phyloP scores from a whole-genome alignment of 2,113 vertebrate species.

The Macquaria australasica region DNA sequence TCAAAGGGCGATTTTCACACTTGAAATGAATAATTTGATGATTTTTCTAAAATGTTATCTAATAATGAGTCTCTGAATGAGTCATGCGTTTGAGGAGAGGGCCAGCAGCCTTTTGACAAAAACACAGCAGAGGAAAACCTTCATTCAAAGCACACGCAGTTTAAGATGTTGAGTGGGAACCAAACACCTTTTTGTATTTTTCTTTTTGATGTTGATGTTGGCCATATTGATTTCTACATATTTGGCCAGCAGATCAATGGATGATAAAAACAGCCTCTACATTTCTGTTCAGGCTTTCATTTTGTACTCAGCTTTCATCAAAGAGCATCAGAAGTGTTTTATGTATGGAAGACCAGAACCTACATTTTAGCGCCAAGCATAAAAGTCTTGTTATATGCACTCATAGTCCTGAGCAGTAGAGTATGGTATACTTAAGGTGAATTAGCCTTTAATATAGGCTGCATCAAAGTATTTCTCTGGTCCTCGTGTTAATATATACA shows the following conservation, averaged over 20 bases:
- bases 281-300: conserved; percentile 6
- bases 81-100: conserved; percentile 1
- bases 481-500: conserved; percentile 17
- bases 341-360: conserved; percentile 9
- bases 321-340: conserved; percentile 27
- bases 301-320: conserved; percentile 33
- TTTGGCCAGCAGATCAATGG: conserved; percentile 5
- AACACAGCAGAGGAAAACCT: not conserved
- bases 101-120: conserved; percentile 2
- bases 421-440: not conserved
- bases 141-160: too few species aligned
- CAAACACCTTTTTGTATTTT: not conserved
- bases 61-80: conserved; percentile 51
- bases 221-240: conserved; percentile 18
- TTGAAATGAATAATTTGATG: conserved; percentile 49
- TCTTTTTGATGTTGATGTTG: conserved; percentile 34
- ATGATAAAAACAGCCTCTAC: not conserved
- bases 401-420: not conserved
- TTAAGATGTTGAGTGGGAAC: conserved; percentile 3
- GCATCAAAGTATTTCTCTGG: not conserved
- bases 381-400: conserved; percentile 13
- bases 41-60: conserved; percentile 42
- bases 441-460: not conserved
- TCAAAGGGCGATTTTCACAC: conserved; percentile 51
- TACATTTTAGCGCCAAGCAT: not conserved